Base-by-base conservation (phyloP, 2,113 vertebrate genomes). In the Sclerurus mexicanus region DNA sequence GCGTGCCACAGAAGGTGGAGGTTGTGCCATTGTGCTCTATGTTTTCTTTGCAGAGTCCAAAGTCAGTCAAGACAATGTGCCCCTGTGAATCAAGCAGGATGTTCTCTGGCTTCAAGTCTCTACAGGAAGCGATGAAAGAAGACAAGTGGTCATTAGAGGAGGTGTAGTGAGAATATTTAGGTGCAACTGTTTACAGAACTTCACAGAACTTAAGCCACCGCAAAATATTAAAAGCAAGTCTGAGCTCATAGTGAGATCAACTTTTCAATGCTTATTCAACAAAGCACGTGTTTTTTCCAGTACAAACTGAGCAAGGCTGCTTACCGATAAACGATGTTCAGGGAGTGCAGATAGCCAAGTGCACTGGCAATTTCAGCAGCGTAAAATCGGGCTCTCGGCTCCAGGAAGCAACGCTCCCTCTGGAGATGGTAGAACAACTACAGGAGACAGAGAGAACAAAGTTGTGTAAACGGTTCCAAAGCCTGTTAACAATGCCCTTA, bases 341-440 rank as follows among this genome's bases (percentile, higher is more conserved):
- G 97, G 44, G 99, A 99, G 97, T 99, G 99, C 93, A 99, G 98
- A 98, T 99, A 99, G 79, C 99, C 99, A 94, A 99, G 98, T 3
- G 99, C 99, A 92, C 99, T 99, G 97, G 99, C 99, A 47, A 99
- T 99, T 98, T 99, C 99, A 58, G 99, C 99, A 30, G 99, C 98
- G 14, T 99, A 99, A 98, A 99, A 99, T 53, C 99, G 98, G 47
- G 99, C 99, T 95, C 99, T 97, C 0, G 99, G 99, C 97, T 99
- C 99, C 74, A 99, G 98, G 97, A 99, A 99, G 98, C 99, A 99
- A 83, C 99, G 98, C 84, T 99, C 99, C 95, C 99, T 98, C 97
- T 99, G 99, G 91, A 99, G 98, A 98, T 99, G 99, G 97, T 99
- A 99, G 97, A 99, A 99, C 96, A 99, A 96, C 99, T 99, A 95